Conservation (phyloP, 2,888 invertebrate species). For the Chrysolina americana region DNA sequence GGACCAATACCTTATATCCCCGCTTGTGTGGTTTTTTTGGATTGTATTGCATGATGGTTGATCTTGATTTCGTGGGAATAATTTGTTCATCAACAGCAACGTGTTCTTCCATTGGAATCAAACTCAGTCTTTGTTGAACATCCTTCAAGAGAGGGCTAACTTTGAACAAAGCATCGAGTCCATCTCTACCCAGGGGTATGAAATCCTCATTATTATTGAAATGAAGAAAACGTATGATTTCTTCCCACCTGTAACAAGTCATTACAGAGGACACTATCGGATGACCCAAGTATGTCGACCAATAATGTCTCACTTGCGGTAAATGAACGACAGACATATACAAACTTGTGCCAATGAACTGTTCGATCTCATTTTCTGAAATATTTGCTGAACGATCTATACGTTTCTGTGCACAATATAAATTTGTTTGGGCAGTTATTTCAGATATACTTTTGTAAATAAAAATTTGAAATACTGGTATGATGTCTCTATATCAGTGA, state of each 20-base stretch:
- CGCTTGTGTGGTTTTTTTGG: conserved; percentile 33
- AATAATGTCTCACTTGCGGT: conserved; percentile 26
- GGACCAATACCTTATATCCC: too few relatives aligned
- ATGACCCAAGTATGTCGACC: too few relatives aligned
- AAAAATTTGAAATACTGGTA: too few relatives aligned
- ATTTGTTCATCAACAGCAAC: conserved; percentile 36
- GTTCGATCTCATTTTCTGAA: conserved; percentile 28
- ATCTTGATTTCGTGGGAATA: conserved; percentile 29
- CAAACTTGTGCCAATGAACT: conserved; percentile 22
- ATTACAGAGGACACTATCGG: conserved; percentile 27
- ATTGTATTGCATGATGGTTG: conserved; percentile 30
- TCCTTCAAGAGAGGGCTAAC: too few relatives aligned
- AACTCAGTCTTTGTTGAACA: conserved; percentile 19
- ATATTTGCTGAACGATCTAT: conserved; percentile 21
- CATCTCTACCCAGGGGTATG: conserved; percentile 27
- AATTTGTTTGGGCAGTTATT: too few relatives aligned
- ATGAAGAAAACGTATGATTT: conserved; percentile 41
- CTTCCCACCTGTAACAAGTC: conserved; percentile 36
- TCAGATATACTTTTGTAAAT: too few relatives aligned
- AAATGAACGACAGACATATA: conserved; percentile 33
- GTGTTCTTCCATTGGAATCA: conserved; percentile 27
- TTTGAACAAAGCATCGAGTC: conserved; percentile 31
- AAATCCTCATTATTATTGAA: conserved; percentile 36
- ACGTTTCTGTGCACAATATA: conserved; percentile 19
- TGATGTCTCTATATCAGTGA: too few relatives aligned